Conservation (phyloP, 2,888 invertebrate genomes). For the Nomada ruficornis region DNA sequence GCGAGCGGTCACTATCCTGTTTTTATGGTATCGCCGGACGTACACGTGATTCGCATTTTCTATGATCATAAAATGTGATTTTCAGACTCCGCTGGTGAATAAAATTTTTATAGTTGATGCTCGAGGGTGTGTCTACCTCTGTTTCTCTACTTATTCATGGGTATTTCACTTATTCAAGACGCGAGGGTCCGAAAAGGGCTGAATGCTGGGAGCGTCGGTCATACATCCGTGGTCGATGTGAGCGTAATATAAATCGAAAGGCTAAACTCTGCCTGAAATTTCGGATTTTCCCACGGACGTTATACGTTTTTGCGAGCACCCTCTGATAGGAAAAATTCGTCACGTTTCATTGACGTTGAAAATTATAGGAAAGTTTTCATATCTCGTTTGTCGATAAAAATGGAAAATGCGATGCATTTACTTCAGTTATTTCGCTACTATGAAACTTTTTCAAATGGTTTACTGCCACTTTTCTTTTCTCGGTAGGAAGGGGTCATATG, state of each 20-base stretch:
- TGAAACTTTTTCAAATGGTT: neutral
- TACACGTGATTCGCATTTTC: slow-evolving; percentile 39
- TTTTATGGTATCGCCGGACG: neutral
- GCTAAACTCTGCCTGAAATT: slow-evolving; percentile 67
- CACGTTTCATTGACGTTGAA: neutral
- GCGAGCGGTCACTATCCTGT: neutral
- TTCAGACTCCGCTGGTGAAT: slow-evolving; percentile 61
- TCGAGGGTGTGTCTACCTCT: slow-evolving; percentile 55
- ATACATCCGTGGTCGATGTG: slow-evolving; percentile 68
- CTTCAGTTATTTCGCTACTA: neutral
- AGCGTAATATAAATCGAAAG: slow-evolving; percentile 75
- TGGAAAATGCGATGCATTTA: neutral
- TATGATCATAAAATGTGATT: slow-evolving; percentile 64
- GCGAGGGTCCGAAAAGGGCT: slow-evolving; percentile 71
- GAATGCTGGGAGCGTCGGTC: slow-evolving; percentile 66
- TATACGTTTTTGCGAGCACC: neutral
- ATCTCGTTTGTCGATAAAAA: neutral
- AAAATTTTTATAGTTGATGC: slow-evolving; percentile 60
- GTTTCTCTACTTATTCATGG: slow-evolving; percentile 79
- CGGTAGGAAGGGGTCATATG: neutral
- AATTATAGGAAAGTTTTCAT: neutral
- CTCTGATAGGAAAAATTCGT: slow-evolving; percentile 1
- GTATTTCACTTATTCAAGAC: slow-evolving; percentile 81
- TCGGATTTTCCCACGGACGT: slow-evolving; percentile 55
- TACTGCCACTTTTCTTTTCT: neutral